Base-by-base conservation (phyloP, 1,140 invertebrate genomes). In the Littorina saxatilis region DNA sequence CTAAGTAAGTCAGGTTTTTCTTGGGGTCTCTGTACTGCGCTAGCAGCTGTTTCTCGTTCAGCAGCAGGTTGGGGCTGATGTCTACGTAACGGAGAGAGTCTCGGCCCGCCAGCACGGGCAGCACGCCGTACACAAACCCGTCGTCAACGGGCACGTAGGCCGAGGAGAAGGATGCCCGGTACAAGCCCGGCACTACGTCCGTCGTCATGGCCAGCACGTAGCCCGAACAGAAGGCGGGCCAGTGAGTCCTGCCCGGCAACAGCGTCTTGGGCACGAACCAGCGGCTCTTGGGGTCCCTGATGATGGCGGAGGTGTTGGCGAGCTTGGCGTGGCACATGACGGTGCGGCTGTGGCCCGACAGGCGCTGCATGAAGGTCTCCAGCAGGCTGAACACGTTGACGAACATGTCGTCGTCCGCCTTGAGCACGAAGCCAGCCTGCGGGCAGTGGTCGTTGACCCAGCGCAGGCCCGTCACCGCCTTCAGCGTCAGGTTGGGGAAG, bases 381-480 rank as follows among this genome's bases (percentile, higher is more conserved):
- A 87, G 58, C 15, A 91, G 81, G 37, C 73, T 72, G 76, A 89
- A 89, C 4, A 93, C 86, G 88, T 94, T 93, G n/a, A 97, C 94
- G 68, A 96, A 95, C 82, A 96, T 96, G 89, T 98, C 97, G 91
- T 98, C 97, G 90, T 98, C 97, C 90, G 96, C 95, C 94, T 98
- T 98, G 9, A 98, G 93, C n/a, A 98, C 93, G 87, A 94, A 96
- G 77, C 94, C 92, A 0, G 94, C 94, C 27, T 94, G 91, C 20
- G 87, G 85, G 90, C 97, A 98, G 84, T 94, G 93, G 9, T 90
- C 91, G 1, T 94, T 89, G 0, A 94, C 95, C 96, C 97, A 98
- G 84, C 94, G 93, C 37, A 98, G 89, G 0, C 96, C 96, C 95
- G 97, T 97, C 0, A 97, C 88, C 87, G 98, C 96, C 74, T 91